Conservation (phyloP, 2,113 vertebrate genomes). For the Dendropsophus ebraccatus region DNA sequence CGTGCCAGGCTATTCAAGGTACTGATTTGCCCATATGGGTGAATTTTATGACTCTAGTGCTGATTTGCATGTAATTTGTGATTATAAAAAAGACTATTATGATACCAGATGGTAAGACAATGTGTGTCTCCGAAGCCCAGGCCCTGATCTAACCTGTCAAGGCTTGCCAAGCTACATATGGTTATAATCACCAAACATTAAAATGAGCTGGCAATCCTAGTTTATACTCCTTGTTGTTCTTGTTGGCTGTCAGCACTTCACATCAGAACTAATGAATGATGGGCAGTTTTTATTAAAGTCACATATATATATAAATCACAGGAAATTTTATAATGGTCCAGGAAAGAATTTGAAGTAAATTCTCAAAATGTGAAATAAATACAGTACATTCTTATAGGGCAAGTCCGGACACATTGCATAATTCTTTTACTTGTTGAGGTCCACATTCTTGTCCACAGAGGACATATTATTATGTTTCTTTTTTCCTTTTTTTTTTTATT, state of each 20-base stretch:
- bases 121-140: not conserved
- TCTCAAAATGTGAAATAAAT: not conserved
- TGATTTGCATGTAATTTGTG: conserved; percentile 38
- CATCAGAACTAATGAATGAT: not conserved
- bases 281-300: not conserved
- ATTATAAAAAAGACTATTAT: conserved; percentile 30
- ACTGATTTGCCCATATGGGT: conserved; percentile 38
- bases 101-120: conserved; percentile 22
- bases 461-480: not conserved
- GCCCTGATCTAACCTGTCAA: conserved; percentile 4
- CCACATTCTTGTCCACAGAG: not conserved
- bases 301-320: not conserved
- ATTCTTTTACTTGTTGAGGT: not conserved
- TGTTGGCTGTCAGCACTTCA: conserved; percentile 1
- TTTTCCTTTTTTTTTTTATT: not conserved
- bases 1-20: not conserved
- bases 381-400: not conserved
- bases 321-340: not conserved
- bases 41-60: not conserved
- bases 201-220: not conserved
- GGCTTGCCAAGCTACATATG: conserved; percentile 47
- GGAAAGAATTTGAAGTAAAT: not conserved
- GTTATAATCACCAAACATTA: conserved; percentile 32
- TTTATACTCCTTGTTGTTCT: not conserved
- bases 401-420: not conserved